phyloP scores from a whole-genome alignment of 2,797 vertebrate genomes.

The Typhlichthys subterraneus region DNA sequence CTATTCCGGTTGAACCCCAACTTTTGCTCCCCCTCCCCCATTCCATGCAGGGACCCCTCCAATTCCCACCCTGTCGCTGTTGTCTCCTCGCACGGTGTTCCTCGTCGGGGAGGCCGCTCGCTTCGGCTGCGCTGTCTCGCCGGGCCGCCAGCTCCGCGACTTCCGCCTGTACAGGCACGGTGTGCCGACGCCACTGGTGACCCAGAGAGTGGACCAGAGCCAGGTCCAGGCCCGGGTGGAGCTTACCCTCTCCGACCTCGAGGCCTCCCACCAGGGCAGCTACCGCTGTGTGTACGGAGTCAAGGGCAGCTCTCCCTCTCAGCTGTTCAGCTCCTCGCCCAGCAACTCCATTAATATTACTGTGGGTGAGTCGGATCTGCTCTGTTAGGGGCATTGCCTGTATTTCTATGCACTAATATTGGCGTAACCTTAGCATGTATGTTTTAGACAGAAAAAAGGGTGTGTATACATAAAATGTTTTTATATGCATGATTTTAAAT shows the following conservation, averaged over 20 bases:
- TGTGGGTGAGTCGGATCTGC: slow-evolving; percentile 71
- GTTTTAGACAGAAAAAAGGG: not conserved
- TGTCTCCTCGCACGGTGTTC: slow-evolving; percentile 72
- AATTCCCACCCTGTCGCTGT: slow-evolving; percentile 71
- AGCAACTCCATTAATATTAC: slow-evolving; percentile 79
- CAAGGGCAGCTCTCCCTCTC: slow-evolving; percentile 55
- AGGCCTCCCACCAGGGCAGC: slow-evolving; percentile 76
- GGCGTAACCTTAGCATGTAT: too few relatives aligned
- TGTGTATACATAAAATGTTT: too few relatives aligned
- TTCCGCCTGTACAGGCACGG: slow-evolving; percentile 77
- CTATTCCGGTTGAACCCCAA: not conserved
- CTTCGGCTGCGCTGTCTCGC: slow-evolving; percentile 71
- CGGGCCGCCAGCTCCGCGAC: slow-evolving; percentile 69
- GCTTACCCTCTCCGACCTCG: slow-evolving; percentile 71
- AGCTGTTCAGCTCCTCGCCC: slow-evolving; percentile 68
- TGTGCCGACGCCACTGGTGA: slow-evolving; percentile 71
- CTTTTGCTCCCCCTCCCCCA: not conserved
- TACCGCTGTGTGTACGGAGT: slow-evolving; percentile 78
- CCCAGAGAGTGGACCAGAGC: slow-evolving; percentile 69
- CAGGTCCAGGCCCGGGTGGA: slow-evolving; percentile 68
- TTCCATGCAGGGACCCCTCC: slow-evolving; percentile 61
- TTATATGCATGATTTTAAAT: too few relatives aligned
- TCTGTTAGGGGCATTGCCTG: not conserved
- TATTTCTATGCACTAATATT: not conserved
- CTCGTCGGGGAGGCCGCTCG: slow-evolving; percentile 70